phyloP scores from a whole-genome alignment of 64 coral and sea anemone species.

The Acropora tenuis region DNA sequence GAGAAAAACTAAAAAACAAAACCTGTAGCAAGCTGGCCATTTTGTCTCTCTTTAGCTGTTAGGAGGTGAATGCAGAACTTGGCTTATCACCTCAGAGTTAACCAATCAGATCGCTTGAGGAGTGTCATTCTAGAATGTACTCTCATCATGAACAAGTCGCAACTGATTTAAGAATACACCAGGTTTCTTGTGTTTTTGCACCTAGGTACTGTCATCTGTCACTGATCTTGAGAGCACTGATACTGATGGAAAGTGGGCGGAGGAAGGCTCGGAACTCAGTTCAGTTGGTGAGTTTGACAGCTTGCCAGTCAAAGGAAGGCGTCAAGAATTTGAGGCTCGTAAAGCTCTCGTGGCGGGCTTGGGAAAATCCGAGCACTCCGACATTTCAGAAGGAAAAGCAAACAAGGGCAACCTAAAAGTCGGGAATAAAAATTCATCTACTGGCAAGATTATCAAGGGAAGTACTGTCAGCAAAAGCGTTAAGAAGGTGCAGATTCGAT shows the following conservation, averaged over 20 bases:
- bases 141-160: too few relatives aligned
- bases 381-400: not conserved
- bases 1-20: too few relatives aligned
- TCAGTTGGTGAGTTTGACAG: constrained; percentile 69
- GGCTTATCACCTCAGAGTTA: too few relatives aligned
- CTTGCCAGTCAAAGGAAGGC: constrained; percentile 58
- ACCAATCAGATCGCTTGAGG: too few relatives aligned
- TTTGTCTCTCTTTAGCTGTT: too few relatives aligned
- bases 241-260: constrained; percentile 65
- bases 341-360: constrained; percentile 4
- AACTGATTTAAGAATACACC: too few relatives aligned
- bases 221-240: constrained; percentile 34
- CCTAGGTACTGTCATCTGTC: constrained; percentile 33
- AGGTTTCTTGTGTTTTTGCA: not conserved
- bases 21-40: too few relatives aligned
- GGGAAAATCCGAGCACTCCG: not conserved
- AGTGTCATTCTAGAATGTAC: too few relatives aligned
- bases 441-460: constrained; percentile 30
- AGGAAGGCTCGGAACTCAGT: constrained; percentile 58
- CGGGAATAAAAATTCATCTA: constrained; percentile 6
- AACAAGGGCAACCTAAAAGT: not conserved
- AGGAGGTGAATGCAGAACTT: too few relatives aligned
- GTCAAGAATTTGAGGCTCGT: constrained; percentile 11
- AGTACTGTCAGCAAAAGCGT: constrained; percentile 26
- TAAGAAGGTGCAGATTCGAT: constrained; percentile 27